Conservation (phyloP, 2,888 invertebrate genomes). For the Parelbella ahira region DNA sequence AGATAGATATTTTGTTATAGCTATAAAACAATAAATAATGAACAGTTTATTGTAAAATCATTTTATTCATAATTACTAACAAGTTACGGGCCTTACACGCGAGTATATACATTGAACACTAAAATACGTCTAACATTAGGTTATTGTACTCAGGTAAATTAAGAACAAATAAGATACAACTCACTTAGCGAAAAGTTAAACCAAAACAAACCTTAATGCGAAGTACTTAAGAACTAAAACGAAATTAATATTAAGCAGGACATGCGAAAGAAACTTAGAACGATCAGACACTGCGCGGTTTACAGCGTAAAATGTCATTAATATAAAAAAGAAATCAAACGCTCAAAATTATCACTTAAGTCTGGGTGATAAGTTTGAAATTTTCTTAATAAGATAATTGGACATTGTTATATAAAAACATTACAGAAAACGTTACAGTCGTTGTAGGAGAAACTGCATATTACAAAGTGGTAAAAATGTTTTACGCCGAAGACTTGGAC, state of each 20-base stretch:
- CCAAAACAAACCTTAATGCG: constrained; percentile 42
- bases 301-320: not conserved
- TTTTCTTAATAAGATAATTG: too few relatives aligned
- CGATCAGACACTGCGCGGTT: constrained; percentile 4
- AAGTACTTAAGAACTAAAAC: constrained; percentile 22
- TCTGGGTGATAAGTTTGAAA: too few relatives aligned
- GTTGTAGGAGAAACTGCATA: too few relatives aligned
- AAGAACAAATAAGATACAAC: constrained; percentile 45
- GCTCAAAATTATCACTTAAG: too few relatives aligned
- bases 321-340: too few relatives aligned
- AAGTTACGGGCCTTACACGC: constrained; percentile 56
- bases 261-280: constrained; percentile 15
- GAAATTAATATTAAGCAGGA: constrained; percentile 18
- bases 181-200: constrained; percentile 41
- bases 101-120: constrained; percentile 60
- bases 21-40: constrained; percentile 44
- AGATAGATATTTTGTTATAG: too few relatives aligned
- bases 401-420: too few relatives aligned
- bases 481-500: too few relatives aligned
- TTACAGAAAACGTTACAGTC: too few relatives aligned
- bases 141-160: constrained; percentile 63
- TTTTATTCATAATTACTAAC: constrained; percentile 64
- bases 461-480: too few relatives aligned
- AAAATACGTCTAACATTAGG: constrained; percentile 39
- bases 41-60: constrained; percentile 52